Percentiles rank a stretch among this genome's conserved stretches.
Conservation (phyloP, 2,113 vertebrate genomes). For the Scatophagus argus region DNA sequence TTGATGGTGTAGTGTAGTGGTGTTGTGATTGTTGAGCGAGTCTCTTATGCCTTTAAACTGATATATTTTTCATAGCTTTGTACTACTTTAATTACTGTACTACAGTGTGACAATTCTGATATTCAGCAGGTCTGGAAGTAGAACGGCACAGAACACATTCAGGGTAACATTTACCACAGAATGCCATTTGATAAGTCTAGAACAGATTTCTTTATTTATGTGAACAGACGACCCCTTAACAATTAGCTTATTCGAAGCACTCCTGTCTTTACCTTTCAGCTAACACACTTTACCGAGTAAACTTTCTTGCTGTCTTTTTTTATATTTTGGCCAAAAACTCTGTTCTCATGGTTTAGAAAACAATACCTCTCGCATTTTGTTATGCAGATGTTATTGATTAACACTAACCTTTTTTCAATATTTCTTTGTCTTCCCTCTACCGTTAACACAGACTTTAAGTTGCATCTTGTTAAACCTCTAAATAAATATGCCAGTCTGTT, state of each 20-base stretch:
- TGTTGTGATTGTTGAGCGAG: constrained; percentile 78
- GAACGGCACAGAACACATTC: constrained; percentile 72
- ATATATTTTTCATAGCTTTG: constrained; percentile 82
- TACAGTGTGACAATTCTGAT: constrained; percentile 75
- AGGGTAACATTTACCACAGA: constrained; percentile 66
- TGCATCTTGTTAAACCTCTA: constrained; percentile 37
- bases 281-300: constrained; percentile 6
- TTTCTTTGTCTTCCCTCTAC: constrained; percentile 12
- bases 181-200: constrained; percentile 31
- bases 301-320: constrained; percentile 33
- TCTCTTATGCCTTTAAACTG: constrained; percentile 78
- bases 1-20: constrained; percentile 73
- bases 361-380: neutral
- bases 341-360: constrained; percentile 30
- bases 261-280: constrained; percentile 44
- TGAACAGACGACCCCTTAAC: constrained; percentile 3
- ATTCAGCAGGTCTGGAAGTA: constrained; percentile 85
- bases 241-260: constrained; percentile 38
- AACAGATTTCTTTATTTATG: constrained; percentile 42
- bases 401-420: constrained; percentile 5
- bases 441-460: constrained; percentile 30
- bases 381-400: constrained; percentile 40
- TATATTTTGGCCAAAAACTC: constrained; percentile 49
- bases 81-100: constrained; percentile 78
- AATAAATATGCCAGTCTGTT: constrained; percentile 52